Evolutionary conservation across 2,888 invertebrate genomes (phyloP).

Genomic region (Sinhomidia bicolor): DNA sequence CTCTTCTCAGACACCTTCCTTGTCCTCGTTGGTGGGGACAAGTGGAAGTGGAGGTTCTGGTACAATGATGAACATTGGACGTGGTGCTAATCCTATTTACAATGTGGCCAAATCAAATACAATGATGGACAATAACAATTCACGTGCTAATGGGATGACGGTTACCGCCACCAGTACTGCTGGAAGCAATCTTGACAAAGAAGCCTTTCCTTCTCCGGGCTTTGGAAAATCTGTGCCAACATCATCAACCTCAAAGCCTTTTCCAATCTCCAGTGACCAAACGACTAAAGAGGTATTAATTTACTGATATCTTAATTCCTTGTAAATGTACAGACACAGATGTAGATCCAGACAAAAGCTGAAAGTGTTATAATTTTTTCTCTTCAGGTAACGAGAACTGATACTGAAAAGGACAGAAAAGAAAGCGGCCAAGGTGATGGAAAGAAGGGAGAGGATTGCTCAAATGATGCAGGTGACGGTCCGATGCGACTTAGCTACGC

Average conservation of each 20-base stretch:
- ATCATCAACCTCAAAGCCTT: conserved; percentile 76
- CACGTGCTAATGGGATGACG: conserved; percentile 64
- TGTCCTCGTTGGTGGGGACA: not conserved
- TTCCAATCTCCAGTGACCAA: conserved; percentile 79
- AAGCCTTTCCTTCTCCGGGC: conserved; percentile 79
- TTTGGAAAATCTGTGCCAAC: conserved; percentile 80
- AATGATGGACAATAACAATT: conserved; percentile 73
- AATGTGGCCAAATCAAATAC: conserved; percentile 75
- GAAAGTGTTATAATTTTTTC: not conserved
- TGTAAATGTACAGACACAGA: no score
- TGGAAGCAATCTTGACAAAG: conserved; percentile 77
- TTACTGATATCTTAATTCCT: no score
- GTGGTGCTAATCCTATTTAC: conserved; percentile 73
- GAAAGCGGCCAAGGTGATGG: conserved; percentile 75
- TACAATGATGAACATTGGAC: conserved; percentile 53
- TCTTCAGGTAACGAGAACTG: conserved; percentile 76
- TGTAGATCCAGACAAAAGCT: no score
- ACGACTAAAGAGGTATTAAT: conserved; percentile 76
- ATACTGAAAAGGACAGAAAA: conserved; percentile 73
- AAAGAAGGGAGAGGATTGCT: conserved; percentile 79
- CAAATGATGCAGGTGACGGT: conserved; percentile 79
- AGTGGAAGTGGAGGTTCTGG: not conserved
- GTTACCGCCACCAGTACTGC: conserved; percentile 41
- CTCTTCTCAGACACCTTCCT: conserved; percentile 61
- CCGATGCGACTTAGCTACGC: conserved; percentile 85